A percentile compares a stretch with the other conserved stretches of the same genome.
Evolutionary conservation across 2,113 vertebrate species (phyloP).

Genomic region (Cynocephalus volans): DNA sequence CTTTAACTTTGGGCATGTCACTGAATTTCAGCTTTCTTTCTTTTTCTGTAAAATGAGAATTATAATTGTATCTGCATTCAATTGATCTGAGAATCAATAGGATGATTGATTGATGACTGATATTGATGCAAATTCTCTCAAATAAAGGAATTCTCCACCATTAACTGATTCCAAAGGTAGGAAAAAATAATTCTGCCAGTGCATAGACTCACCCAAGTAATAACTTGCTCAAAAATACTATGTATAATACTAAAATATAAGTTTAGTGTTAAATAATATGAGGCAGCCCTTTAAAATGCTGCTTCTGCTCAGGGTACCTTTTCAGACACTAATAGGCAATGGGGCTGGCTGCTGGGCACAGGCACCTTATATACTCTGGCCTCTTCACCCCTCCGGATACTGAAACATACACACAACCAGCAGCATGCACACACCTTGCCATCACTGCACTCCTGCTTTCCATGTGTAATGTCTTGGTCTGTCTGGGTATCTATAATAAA

Average conservation of each 20-base stretch:
- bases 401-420: fast-evolving
- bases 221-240: neutral
- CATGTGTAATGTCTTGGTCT: too few relatives aligned
- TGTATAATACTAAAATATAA: neutral
- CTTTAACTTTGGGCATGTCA: neutral
- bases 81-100: neutral
- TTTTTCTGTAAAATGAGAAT: neutral
- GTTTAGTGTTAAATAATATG: neutral
- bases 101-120: neutral
- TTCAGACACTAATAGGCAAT: neutral
- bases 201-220: neutral
- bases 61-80: neutral
- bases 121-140: neutral
- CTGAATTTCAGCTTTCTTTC: neutral
- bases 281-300: neutral
- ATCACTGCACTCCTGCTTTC: fast-evolving
- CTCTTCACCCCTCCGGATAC: fast-evolving
- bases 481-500: neutral
- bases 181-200: neutral
- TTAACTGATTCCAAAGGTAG: neutral
- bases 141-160: neutral
- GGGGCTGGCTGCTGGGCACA: fast-evolving
- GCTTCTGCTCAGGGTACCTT: neutral
- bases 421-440: neutral
- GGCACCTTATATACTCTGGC: fast-evolving